Base-by-base conservation (phyloP, 2,797 vertebrate genomes). In the Mus caroli region DNA sequence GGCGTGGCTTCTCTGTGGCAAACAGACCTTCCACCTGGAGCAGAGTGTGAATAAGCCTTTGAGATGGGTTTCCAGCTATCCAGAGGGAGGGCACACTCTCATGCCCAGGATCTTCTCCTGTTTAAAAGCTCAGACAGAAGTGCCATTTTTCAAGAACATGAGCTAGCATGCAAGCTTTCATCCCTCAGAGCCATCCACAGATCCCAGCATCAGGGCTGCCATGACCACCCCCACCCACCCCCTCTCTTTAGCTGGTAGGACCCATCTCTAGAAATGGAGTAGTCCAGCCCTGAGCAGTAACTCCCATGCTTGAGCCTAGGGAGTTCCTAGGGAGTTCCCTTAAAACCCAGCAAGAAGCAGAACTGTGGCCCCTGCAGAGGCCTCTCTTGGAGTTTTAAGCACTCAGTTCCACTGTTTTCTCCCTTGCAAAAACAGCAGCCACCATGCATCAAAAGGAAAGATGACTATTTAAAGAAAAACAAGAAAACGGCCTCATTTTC, bases 321-420 rank as follows among this genome's bases (percentile, higher is more conserved):
- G 6, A 56, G 80, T 83, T 40, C 13, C 91, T 17, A 40, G 20
- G 73, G 69, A 94, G 40, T 28, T 64, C 52, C n/a, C 83, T 90
- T 90, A 34, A 96, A 93, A 52, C 94, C 0, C 37, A 96, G 93
- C 43, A 71, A 86, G 85, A 71, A 86, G 85, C 77, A 4, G 96
- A 85, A 93, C 56, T 78, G 62, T 28, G 0, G 9, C 20, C 76
- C 3, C 78, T 89, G 78, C 91, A 40, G 46, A 31, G n/a, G 71
- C 31, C 54, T 0, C 62, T 24, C 86, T 87, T 40, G 60, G 26
- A 79, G 46, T 95, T 93, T 76, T 76, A 83, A 82, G 58, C 78
- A 86, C 77, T 56, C 6, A 2, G 67, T 73, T 69, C 31, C 54
- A 71, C 87, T 80, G 46, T 3, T 24, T 88, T 86, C 28, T 43